A percentile compares a stretch with the other conserved stretches of the same genome.
phyloP scores from a whole-genome alignment of 2,113 vertebrate genomes.

The Gambusia holbrooki region DNA sequence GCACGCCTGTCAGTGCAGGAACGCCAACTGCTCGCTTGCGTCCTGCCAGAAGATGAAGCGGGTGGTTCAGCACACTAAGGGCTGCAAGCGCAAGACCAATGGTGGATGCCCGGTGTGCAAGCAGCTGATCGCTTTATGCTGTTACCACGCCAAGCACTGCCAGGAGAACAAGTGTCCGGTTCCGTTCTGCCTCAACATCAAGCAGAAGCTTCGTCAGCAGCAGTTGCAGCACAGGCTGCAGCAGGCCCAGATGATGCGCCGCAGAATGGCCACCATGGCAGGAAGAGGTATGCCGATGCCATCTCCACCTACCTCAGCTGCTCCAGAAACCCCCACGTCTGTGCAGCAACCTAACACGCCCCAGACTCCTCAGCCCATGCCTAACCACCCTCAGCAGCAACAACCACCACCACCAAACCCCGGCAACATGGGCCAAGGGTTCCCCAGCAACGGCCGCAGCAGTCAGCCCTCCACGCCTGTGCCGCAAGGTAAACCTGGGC shows the following conservation, averaged over 20 bases:
- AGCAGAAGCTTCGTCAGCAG: constrained; percentile 98
- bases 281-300: constrained; percentile 93
- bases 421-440: constrained; percentile 86
- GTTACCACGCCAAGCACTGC: constrained; percentile 99
- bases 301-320: constrained; percentile 93
- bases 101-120: constrained; percentile 98
- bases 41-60: constrained; percentile 99
- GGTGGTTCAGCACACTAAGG: constrained; percentile 98
- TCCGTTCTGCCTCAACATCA: constrained; percentile 99
- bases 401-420: constrained; percentile 81
- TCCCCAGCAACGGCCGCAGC: constrained; percentile 85
- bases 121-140: constrained; percentile 97
- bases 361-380: constrained; percentile 85
- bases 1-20: constrained; percentile 97
- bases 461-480: constrained; percentile 88
- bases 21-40: constrained; percentile 95
- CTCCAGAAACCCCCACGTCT: constrained; percentile 89
- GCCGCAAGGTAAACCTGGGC: constrained; percentile 88
- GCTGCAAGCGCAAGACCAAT: constrained; percentile 99
- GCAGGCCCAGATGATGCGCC: constrained; percentile 97
- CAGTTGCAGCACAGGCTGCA: constrained; percentile 97
- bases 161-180: constrained; percentile 99
- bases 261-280: constrained; percentile 99
- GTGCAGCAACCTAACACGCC: constrained; percentile 89
- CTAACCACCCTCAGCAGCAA: constrained; percentile 79